A percentile compares a stretch with the other conserved stretches of the same genome.
Conservation (phyloP, 2,888 invertebrate species). For the Protodeltote pygarga region DNA sequence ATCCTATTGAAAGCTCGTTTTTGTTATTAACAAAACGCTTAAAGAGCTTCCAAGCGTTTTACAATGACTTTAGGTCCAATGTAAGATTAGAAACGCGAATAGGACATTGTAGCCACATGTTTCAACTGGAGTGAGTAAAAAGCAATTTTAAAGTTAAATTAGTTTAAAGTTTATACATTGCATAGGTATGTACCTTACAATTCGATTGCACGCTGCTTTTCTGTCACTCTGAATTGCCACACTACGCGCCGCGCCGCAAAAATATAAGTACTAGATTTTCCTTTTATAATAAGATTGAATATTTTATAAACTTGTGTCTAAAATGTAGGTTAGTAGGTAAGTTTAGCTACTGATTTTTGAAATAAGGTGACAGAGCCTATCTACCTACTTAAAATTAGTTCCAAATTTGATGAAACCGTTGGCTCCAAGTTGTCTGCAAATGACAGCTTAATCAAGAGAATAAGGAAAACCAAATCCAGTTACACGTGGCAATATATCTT, state of each 20-base stretch:
- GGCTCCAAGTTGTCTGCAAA: too few species aligned
- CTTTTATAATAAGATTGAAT: too few species aligned
- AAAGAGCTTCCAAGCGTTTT: too few species aligned
- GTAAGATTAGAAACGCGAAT: constrained; percentile 32
- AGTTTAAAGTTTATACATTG: constrained; percentile 67
- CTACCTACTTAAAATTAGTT: background rate
- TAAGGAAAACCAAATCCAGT: too few species aligned
- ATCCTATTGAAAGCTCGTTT: too few species aligned
- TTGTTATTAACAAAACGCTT: too few species aligned
- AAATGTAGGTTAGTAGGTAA: constrained; percentile 2
- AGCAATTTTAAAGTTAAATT: constrained; percentile 79
- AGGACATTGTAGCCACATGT: constrained; percentile 46
- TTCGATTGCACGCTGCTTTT: constrained; percentile 57
- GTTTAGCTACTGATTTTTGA: background rate
- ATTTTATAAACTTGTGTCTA: constrained; percentile 8
- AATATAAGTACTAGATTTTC: too few species aligned
- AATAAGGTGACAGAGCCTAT: background rate
- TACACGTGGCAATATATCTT: too few species aligned
- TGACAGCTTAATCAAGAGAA: too few species aligned
- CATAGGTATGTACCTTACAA: too few species aligned
- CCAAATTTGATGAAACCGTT: background rate
- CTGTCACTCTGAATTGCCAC: constrained; percentile 25
- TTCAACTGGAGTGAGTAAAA: constrained; percentile 58
- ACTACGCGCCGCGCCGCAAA: constrained; percentile 25
- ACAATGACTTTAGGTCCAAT: too few species aligned